Base-by-base conservation (phyloP, 2,113 vertebrate species). In the Aegithalos caudatus region DNA sequence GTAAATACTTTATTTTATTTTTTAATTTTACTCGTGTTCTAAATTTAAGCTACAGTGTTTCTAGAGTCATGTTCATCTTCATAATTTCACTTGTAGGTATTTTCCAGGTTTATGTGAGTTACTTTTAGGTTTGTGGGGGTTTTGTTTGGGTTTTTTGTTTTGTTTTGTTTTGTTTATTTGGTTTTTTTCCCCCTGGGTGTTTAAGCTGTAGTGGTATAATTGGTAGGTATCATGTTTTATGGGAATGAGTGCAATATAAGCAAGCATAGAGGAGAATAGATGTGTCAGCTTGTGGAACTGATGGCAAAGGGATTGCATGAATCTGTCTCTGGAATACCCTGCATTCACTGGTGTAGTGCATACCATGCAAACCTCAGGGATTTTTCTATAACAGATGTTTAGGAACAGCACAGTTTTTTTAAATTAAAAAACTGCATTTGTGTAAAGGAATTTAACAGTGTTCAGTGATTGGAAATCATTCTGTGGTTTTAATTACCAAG, bases 291-390 rank as follows among this genome's bases (percentile, higher is more conserved):
- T 53, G 51, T 92, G 40, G 64, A 91, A 45, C 33, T 64, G 72
- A 42, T 74, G 58, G 81, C 44, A 85, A 16, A 91, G 54, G 53
- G 17, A 25, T 81, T 81, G 65, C 31, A 11, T 33, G 40, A 35
- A 60, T 85, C 24, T 77, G 1, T 54, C 72, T 81, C 69, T 94
- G 83, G 72, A 72, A 72, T 85, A 67, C 12, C 50, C 65, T 53
- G 0, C 28, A 16, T 48, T 81, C 48, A 57, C 20, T 79, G 56
- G 14, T 57, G 28, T 37, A 53, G 23, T 58, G 44, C 44, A 25
- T 54, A 31, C 54, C 0, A 0, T 60, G n/a, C 61, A 84, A 56
- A 76, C 44, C 31, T 86, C 0, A 0, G 40, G 24, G 31, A 23
- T 76, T 74, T 73, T 57, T 61, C 62, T 76, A 0, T 53, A n/a